Evolutionary conservation across 2,888 invertebrate genomes (phyloP), one percentile per base, ranked within the genome.

Genomic region (Tuta absoluta): DNA sequence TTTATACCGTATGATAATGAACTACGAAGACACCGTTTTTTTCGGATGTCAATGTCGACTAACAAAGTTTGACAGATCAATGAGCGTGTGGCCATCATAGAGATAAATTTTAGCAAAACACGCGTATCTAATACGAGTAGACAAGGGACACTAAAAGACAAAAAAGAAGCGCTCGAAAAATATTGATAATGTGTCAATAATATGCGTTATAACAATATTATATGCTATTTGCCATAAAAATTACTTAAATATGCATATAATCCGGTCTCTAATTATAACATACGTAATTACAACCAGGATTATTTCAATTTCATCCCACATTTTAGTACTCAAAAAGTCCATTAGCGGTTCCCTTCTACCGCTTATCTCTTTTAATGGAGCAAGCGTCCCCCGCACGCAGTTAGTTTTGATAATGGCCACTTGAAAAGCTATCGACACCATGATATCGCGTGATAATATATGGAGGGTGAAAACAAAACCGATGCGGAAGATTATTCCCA

Each of bases 321-420:
- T 45, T 45, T 45, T 17, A 17, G 45, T 45, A 45, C n/a, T 45
- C 45, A 45, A 45, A 45, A 45, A 45, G 45, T 17, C 45, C 45
- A 45, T 45, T 45, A 45, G 17, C n/a, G 17, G n/a, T 45, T 45
- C 45, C 45, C n/a, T 45, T 45, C 45, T 17, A 17, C 3, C 4
- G 45, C 45, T 45, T 45, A 45, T 45, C 45, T 57, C 12, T 24
- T 28, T 28, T 24, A 17, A 24, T 57, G 23, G 17, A 24, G 24
- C 14, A 2, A 57, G 45, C 45, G 45, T 17, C 14, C 33, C 33
- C 33, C 33, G 1, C 8, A 17, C 45, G 45, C 45, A 45, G 45
- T 45, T 45, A 33, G 33, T 45, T 17, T n/a, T 5, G 45, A 45
- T 45, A 45, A 45, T 45, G 45, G 45, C 17, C 45, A 45, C 45